Evolutionary conservation across 1,140 invertebrate genomes (phyloP).

Genomic region (Charaxes varanes): DNA sequence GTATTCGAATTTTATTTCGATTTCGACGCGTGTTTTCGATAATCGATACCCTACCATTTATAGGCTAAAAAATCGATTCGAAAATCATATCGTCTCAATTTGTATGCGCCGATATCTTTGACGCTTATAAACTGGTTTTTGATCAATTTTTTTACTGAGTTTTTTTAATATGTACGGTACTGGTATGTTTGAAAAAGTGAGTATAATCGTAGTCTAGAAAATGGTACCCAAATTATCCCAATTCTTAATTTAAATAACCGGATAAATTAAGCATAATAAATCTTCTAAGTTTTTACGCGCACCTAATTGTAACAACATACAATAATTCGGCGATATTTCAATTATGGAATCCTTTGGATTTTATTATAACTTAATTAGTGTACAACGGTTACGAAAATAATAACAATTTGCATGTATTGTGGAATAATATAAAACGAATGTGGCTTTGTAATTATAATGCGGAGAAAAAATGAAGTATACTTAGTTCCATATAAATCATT

Average conservation of each 20-base stretch:
- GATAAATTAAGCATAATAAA: too few species aligned
- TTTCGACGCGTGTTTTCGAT: slow-evolving; percentile 3
- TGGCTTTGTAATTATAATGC: slow-evolving; percentile 9
- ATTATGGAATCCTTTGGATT: slow-evolving; percentile 9
- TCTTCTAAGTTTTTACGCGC: too few species aligned
- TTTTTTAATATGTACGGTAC: too few species aligned
- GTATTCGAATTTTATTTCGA: slow-evolving; percentile 5
- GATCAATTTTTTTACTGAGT: too few species aligned
- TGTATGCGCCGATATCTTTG: too few species aligned
- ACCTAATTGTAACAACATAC: slow-evolving; percentile 3
- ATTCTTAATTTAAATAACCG: too few species aligned
- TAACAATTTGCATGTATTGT: slow-evolving; percentile 12
- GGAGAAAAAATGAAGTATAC: slow-evolving; percentile 12
- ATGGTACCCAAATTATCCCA: too few species aligned
- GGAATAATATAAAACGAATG: slow-evolving; percentile 17
- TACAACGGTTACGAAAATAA: slow-evolving; percentile 8
- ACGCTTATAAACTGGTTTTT: too few species aligned
- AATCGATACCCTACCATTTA: not conserved
- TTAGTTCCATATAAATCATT: slow-evolving; percentile 21
- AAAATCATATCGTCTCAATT: too few species aligned
- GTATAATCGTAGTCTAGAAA: too few species aligned
- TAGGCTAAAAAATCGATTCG: too few species aligned
- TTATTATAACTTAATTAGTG: slow-evolving; percentile 17
- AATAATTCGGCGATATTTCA: slow-evolving; percentile 1
- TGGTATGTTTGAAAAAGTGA: too few species aligned